Evolutionary conservation across 2,113 vertebrate genomes (phyloP).

Genomic region (Coregonus clupeaformis): DNA sequence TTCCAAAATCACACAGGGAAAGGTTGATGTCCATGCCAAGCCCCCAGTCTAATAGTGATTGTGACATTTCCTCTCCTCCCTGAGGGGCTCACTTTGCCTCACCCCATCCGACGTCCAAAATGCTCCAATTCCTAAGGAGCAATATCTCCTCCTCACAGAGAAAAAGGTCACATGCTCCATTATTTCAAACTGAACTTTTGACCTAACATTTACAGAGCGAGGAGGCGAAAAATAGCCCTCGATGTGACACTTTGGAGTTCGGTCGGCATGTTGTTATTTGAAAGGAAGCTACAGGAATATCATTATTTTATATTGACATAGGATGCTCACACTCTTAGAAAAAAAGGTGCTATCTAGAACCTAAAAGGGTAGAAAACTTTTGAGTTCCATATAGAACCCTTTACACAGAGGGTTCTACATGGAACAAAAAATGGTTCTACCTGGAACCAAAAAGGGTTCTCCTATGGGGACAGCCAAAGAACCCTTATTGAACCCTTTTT

Average conservation of each 20-base stretch:
- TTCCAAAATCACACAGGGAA: conserved; percentile 29
- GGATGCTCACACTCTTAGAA: neutral
- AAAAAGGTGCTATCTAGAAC: too few species aligned
- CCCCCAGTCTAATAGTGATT: conserved; percentile 53
- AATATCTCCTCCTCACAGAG: conserved; percentile 62
- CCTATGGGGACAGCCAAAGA: too few species aligned
- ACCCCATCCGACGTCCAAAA: conserved; percentile 66
- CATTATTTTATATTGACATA: neutral
- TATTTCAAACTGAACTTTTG: conserved; percentile 74
- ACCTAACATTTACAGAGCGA: conserved; percentile 75
- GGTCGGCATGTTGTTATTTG: conserved; percentile 15
- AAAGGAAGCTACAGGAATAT: conserved; percentile 15
- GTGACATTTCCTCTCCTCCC: conserved; percentile 75
- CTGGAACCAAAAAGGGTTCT: too few species aligned
- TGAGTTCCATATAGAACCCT: too few species aligned
- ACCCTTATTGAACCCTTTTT: too few species aligned
- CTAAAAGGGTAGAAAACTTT: too few species aligned
- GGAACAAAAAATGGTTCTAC: too few species aligned
- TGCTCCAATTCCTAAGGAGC: conserved; percentile 63
- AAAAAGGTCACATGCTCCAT: conserved; percentile 78
- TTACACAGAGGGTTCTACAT: too few species aligned
- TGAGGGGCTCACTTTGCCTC: conserved; percentile 32
- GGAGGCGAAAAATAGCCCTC: conserved; percentile 62
- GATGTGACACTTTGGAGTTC: conserved; percentile 14
- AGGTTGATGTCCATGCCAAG: conserved; percentile 56